Conservation (phyloP, 92 coral and sea anemone species). For the Heteractis magnifica region DNA sequence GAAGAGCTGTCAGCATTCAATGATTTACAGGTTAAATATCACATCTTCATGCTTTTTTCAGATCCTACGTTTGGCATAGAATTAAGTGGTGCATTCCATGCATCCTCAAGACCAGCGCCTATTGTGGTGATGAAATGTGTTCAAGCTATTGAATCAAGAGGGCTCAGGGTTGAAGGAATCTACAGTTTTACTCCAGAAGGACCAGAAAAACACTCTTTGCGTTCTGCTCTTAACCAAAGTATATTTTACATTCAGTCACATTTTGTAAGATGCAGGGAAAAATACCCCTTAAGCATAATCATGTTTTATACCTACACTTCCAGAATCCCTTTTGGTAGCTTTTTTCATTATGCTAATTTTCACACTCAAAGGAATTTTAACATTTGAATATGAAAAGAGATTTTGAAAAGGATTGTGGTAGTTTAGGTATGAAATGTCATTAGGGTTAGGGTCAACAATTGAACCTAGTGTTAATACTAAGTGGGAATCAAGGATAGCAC, state of each 20-base stretch:
- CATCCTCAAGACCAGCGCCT: slow-evolving; percentile 71
- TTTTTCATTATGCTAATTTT: too few species aligned
- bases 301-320: background rate
- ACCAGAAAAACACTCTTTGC: slow-evolving; percentile 74
- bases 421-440: too few species aligned
- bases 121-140: slow-evolving; percentile 79
- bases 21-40: background rate
- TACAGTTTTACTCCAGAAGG: slow-evolving; percentile 67
- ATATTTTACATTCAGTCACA: background rate
- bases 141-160: slow-evolving; percentile 74
- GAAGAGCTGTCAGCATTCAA: background rate
- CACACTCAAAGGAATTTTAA: too few species aligned
- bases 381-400: too few species aligned
- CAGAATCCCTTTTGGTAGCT: too few species aligned
- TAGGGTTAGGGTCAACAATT: too few species aligned
- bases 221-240: slow-evolving; percentile 85
- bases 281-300: too few species aligned
- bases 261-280: too few species aligned
- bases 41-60: slow-evolving; percentile 8
- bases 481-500: too few species aligned
- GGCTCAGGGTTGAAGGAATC: slow-evolving; percentile 54
- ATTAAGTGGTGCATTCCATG: slow-evolving; percentile 60
- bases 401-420: too few species aligned
- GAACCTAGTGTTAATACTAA: too few species aligned
- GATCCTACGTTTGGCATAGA: slow-evolving; percentile 79